These are phyloP conservation scores for Drosophila rellima DNA, from an alignment of 2,888 invertebrate genomes.

Conservation along the genomic window DNA sequence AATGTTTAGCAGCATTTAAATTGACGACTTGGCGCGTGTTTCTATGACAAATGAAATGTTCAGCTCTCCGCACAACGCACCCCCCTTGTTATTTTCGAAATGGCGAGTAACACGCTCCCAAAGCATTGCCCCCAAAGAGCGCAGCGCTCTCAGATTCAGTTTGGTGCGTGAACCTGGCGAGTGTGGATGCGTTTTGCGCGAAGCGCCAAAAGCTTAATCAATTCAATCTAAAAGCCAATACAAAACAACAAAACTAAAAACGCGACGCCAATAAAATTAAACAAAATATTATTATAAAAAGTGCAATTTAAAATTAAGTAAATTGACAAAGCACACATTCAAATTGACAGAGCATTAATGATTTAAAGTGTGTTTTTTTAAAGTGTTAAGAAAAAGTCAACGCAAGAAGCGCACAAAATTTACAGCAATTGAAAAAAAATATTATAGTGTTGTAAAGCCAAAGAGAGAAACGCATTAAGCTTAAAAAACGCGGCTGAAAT, in stretches of 20 bases:
- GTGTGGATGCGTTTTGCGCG: constrained; percentile 81
- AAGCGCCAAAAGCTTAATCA: constrained; percentile 54
- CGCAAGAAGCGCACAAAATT: constrained; percentile 26
- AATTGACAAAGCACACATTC: constrained; percentile 23
- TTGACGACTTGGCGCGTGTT: constrained; percentile 21
- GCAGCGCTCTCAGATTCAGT: constrained; percentile 69
- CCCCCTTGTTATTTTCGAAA: constrained; percentile 45
- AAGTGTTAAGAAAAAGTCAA: constrained; percentile 20
- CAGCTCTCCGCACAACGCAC: constrained; percentile 9
- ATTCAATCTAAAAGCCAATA: constrained; percentile 41
- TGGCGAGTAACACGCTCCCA: constrained; percentile 41
- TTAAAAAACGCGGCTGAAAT: constrained; percentile 41
- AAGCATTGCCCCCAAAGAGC: constrained; percentile 25
- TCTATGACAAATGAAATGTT: constrained; percentile 24
- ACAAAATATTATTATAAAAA: constrained; percentile 26
- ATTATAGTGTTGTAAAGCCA: constrained; percentile 28
- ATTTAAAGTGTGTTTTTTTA: constrained; percentile 21
- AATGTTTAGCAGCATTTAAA: constrained; percentile 4
- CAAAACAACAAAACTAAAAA: constrained; percentile 53
- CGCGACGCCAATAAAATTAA: constrained; percentile 42
- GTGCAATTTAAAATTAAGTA: constrained; percentile 7
- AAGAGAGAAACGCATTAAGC: constrained; percentile 17
- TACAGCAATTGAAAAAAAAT: constrained; percentile 16
- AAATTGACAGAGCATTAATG: constrained; percentile 6
- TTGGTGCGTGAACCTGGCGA: constrained; percentile 84